Evolutionary conservation across 2,113 vertebrate species (phyloP), one percentile per base, ranked within the genome.

Genomic region (Rhadina sibilatrix): DNA sequence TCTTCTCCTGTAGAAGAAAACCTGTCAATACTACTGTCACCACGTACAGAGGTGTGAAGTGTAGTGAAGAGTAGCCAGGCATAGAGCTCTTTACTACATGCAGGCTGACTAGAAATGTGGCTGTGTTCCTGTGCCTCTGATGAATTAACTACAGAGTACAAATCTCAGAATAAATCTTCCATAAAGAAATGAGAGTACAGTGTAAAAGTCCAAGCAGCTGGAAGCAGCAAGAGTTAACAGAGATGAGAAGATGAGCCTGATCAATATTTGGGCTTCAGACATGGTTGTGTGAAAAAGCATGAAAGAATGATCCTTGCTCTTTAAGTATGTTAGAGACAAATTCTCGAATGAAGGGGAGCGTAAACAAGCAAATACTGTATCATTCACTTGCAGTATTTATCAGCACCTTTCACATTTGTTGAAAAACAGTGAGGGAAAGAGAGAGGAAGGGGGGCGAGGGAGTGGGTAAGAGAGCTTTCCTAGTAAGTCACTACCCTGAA

Each of bases 381-480:
- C 94, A 12, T 38, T 83, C 63, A n/a, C 90, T 90, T 74, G 75
- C 93, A 95, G 95, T 60, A 46, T 60, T 96, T 96, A 97, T 97
- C 94, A 86, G 79, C 33, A 86, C 59, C 42, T 92, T 96, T 96
- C 94, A 97, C 91, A 91, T 87, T 95, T 83, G 44, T 74, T 87
- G 70, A 83, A 96, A 94, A 94, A 33, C 56, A 90, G 49, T 44
- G 64, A 95, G 18, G 28, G 20, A 59, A 66, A 65, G 56, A 50
- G 33, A 46, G 69, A 24, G 33, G 23, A 37, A 31, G 12, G 25
- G 47, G 4, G 15, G 30, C 0, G 1, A 30, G 7, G 28, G 12
- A 2, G 3, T 5, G 5, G 25, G 15, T 37, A 21, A 33, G 61
- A 70, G 86, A 63, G 22, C 75, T 91, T 96, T 94, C 95, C 82